Evolutionary conservation across 2,797 vertebrate genomes (phyloP).

Genomic region (Huso huso): DNA sequence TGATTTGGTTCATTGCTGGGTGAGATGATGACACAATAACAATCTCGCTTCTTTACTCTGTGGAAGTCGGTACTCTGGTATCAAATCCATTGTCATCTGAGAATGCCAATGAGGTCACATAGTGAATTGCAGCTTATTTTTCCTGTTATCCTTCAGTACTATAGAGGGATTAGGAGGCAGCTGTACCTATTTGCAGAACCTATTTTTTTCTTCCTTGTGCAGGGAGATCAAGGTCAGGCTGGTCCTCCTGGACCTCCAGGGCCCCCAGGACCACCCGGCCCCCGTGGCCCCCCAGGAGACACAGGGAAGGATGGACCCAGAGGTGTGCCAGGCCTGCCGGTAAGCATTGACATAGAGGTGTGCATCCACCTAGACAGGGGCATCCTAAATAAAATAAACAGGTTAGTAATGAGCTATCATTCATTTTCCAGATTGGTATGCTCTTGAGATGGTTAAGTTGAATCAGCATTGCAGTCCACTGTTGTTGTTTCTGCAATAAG

Average conservation of each 20-base stretch:
- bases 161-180: no score
- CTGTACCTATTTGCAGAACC: background rate
- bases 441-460: no score
- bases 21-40: constrained; percentile 19
- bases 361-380: background rate
- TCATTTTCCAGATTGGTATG: no score
- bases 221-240: constrained; percentile 97
- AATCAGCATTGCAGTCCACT: no score
- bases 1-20: constrained; percentile 27
- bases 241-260: constrained; percentile 88
- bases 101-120: no score
- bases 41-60: constrained; percentile 8
- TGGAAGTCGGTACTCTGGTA: no score
- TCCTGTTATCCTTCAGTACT: no score
- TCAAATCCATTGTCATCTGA: no score
- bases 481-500: no score
- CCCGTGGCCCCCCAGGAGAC: constrained; percentile 91
- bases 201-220: constrained; percentile 27
- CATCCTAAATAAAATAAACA: no score
- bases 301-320: constrained; percentile 95
- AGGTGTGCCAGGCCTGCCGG: constrained; percentile 76
- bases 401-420: no score
- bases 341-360: constrained; percentile 53
- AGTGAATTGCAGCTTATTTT: no score
- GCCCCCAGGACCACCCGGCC: constrained; percentile 87